Base-by-base conservation (phyloP, 1,140 invertebrate genomes). In the Ectropis grisescens region DNA sequence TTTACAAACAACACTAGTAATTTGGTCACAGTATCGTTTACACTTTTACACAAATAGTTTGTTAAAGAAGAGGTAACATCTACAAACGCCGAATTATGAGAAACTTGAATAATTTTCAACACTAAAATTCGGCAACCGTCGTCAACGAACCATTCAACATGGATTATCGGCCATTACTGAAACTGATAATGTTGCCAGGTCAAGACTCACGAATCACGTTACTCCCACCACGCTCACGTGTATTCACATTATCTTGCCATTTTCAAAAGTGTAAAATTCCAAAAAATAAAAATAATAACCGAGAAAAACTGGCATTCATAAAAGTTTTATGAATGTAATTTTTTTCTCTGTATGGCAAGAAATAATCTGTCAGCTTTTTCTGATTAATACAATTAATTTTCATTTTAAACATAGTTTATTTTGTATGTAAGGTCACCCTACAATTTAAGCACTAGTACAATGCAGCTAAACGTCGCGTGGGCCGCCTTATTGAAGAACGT, bases 131-230 rank as follows among this genome's bases (percentile, higher is more conserved):
- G 52, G 51, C 56, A 69, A 69, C 54, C 39, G 49, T 50, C 50
- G 52, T 51, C 55, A 37, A 37, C 59, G 58, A 56, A 11, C 60
- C 59, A 57, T 55, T 58, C 61, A 49, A 69, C 60, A 47, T 58
- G 58, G 72, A 69, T 58, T 54, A 72, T 60, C 69, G 69, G 74
- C 70, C 74, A 79, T 79, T 57, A 76, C 74, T 79, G 33, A 74
- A 71, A 76, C 74, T 79, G 33, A 74, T 69, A 71, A 67, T 75
- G 61, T 72, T 79, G 64, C 67, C 67, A 68, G 25, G 35, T 43
- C 34, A 34, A 15, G 29, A 45, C 39, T 10, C 2, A 26, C n/a
- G n/a, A 57, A 67, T 79, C 66, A 74, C 68, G 66, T 75, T 70
- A 61, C 57, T 37, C 39, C 43, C 34, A 37, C 48, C 39, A 25